These are phyloP conservation scores for Telmatochromis brachygnathus DNA, from an alignment of 2,113 vertebrate genomes.

Conservation along the genomic window DNA sequence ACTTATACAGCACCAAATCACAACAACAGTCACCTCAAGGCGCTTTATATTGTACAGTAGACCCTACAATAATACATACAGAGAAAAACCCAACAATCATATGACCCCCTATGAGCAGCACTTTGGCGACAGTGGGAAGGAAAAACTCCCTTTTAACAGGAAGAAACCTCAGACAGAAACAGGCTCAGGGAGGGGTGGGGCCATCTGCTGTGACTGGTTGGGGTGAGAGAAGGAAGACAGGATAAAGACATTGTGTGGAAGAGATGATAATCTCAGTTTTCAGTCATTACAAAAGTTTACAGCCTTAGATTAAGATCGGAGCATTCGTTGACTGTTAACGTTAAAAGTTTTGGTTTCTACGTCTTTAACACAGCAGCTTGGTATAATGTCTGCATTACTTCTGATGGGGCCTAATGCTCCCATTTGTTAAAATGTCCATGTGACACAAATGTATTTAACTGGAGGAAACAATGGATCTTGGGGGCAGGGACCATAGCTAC, in stretches of 20 bases:
- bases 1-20: neutral
- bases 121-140: accelerated
- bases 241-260: accelerated
- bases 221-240: neutral
- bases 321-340: neutral
- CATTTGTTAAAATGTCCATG: neutral
- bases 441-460: neutral
- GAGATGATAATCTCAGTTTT: neutral
- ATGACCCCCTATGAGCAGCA: neutral
- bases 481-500: neutral
- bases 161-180: accelerated
- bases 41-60: no score
- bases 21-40: no score
- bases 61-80: neutral
- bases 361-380: neutral
- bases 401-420: neutral
- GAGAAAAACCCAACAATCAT: neutral
- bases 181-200: neutral
- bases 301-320: neutral
- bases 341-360: neutral
- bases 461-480: neutral
- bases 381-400: neutral
- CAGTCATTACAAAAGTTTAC: neutral
- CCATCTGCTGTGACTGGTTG: neutral
- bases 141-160: neutral